Conservation (phyloP, 2,113 vertebrate genomes). For the Salvelinus sp. region DNA sequence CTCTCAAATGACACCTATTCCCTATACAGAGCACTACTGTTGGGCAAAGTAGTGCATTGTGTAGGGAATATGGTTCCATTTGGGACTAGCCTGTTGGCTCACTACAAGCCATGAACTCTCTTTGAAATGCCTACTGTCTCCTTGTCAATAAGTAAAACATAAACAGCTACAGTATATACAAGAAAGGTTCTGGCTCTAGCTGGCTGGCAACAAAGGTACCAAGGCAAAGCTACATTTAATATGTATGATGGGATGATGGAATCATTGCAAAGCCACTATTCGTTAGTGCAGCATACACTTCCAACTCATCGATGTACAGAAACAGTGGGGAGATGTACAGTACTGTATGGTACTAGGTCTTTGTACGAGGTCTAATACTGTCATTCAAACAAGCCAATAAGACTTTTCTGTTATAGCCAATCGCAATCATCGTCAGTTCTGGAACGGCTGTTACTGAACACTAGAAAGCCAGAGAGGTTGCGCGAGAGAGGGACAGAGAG, state of each 20-base stretch:
- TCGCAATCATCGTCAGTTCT: constrained; percentile 73
- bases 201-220: constrained; percentile 66
- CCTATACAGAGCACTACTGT: no score
- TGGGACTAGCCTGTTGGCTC: no score
- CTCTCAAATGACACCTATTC: no score
- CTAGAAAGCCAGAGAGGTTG: constrained; percentile 58
- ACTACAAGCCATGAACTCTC: constrained; percentile 34
- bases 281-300: constrained; percentile 46
- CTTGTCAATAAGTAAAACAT: constrained; percentile 55
- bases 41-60: not conserved
- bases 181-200: constrained; percentile 38
- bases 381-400: constrained; percentile 74
- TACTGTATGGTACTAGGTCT: constrained; percentile 42
- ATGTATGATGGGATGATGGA: constrained; percentile 63
- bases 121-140: constrained; percentile 64
- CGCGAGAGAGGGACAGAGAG: constrained; percentile 46
- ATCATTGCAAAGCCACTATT: constrained; percentile 62
- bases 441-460: constrained; percentile 62
- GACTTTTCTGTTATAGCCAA: constrained; percentile 69
- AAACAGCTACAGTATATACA: constrained; percentile 52
- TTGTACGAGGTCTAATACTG: constrained; percentile 69
- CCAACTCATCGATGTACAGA: not conserved
- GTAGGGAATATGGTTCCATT: not conserved
- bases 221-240: constrained; percentile 66
- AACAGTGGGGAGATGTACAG: not conserved